These are phyloP conservation scores for Oreonectes daqikongensis DNA, from an alignment of 2,797 vertebrate species.

Conservation along the genomic window DNA sequence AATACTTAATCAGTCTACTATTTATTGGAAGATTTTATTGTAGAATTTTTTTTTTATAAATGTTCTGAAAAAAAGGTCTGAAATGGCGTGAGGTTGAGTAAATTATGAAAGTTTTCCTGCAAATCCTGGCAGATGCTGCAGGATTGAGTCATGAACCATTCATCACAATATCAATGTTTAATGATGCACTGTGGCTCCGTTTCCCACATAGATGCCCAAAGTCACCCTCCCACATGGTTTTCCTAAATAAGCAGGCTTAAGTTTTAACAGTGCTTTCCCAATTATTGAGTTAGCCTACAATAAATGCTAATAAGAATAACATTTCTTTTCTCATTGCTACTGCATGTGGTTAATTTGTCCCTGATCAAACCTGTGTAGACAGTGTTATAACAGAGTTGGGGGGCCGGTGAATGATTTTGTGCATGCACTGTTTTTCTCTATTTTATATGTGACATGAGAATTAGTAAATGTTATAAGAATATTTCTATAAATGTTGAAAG, in stretches of 20 bases:
- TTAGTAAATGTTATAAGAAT: background rate
- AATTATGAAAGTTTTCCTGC: background rate
- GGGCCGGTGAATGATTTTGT: background rate
- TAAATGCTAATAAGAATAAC: conserved; percentile 1
- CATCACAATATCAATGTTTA: background rate
- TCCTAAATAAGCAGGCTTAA: background rate
- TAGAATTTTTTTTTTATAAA: background rate
- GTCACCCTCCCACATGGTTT: conserved; percentile 1
- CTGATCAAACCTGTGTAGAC: background rate
- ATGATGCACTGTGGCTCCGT: background rate
- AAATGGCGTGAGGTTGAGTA: no score
- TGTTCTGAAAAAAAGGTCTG: background rate
- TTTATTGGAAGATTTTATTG: background rate
- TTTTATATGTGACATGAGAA: no score
- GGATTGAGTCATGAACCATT: background rate
- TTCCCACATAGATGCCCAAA: background rate
- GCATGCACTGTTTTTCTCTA: background rate
- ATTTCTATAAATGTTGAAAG: no score
- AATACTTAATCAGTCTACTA: no score
- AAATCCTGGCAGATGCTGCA: background rate
- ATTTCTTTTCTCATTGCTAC: background rate
- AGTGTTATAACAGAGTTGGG: background rate
- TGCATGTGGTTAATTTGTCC: background rate
- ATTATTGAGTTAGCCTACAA: conserved; percentile 4
- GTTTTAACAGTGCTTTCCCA: background rate